Percentiles rank a stretch among this genome's conserved stretches.
Evolutionary conservation across 2,113 vertebrate genomes (phyloP).

Genomic region (Antigone vipio): DNA sequence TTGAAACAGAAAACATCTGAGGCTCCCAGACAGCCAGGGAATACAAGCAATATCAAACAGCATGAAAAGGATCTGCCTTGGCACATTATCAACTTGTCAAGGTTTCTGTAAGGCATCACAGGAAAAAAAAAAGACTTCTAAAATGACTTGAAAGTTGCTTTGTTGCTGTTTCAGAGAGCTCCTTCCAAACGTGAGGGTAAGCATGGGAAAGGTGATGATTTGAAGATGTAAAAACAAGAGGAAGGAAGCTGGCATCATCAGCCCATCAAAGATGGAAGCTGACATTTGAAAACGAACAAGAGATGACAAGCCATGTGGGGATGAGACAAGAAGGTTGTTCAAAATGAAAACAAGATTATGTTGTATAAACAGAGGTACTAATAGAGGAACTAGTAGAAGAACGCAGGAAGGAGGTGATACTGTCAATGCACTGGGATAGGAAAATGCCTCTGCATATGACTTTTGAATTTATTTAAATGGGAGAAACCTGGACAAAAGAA

Average conservation of each 20-base stretch:
- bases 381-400: neutral
- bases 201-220: conserved; percentile 20
- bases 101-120: conserved; percentile 33
- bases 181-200: neutral
- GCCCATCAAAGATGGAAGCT: conserved; percentile 1
- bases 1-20: conserved; percentile 35
- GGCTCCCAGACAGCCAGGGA: neutral
- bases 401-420: neutral
- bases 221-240: conserved; percentile 14
- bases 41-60: conserved; percentile 25
- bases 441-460: neutral
- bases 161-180: conserved; percentile 33
- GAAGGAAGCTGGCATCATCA: neutral
- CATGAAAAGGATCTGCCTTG: conserved; percentile 36
- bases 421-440: neutral
- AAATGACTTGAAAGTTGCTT: conserved; percentile 42
- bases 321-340: neutral
- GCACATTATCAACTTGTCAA: conserved; percentile 31
- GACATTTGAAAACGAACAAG: neutral
- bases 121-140: neutral
- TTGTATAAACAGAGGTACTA: neutral
- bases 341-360: neutral
- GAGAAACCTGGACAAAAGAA: neutral
- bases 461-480: neutral
- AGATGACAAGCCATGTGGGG: neutral